A percentile compares a stretch with the other conserved stretches of the same genome.
phyloP scores from a whole-genome alignment of 1,140 invertebrate genomes.

The Caenorhabditis latens region DNA sequence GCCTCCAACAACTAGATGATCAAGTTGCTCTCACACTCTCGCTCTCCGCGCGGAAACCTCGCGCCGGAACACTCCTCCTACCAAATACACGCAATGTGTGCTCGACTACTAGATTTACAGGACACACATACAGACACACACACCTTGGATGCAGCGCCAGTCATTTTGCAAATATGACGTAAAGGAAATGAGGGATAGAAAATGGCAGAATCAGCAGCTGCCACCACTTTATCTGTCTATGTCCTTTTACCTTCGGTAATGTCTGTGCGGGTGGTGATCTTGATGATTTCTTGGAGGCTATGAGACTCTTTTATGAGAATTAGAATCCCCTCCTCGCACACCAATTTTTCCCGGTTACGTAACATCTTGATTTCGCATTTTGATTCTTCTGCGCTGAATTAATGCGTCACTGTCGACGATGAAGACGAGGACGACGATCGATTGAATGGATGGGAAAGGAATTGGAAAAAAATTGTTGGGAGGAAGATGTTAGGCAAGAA shows the following conservation, averaged over 20 bases:
- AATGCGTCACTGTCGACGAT: slow-evolving; percentile 4
- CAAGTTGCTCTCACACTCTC: slow-evolving; percentile 11
- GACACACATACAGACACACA: background rate
- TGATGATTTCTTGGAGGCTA: background rate
- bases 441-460: background rate
- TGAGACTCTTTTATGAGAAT: background rate
- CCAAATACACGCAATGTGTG: slow-evolving; percentile 32
- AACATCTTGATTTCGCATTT: background rate
- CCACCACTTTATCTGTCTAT: background rate
- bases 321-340: too few relatives aligned
- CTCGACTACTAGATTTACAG: slow-evolving; percentile 55
- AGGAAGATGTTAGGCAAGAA: background rate
- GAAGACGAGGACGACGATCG: background rate
- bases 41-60: slow-evolving; percentile 3
- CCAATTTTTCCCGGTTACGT: background rate
- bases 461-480: background rate
- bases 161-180: slow-evolving; percentile 27
- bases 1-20: slow-evolving; percentile 6
- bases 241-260: background rate
- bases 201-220: background rate
- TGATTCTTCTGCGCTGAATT: background rate
- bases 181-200: background rate
- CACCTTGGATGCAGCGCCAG: background rate
- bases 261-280: background rate
- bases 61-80: slow-evolving; percentile 46